These are phyloP conservation scores for Dasysyrphus tricinctus DNA, from an alignment of 2,888 invertebrate species.

Conservation along the genomic window DNA sequence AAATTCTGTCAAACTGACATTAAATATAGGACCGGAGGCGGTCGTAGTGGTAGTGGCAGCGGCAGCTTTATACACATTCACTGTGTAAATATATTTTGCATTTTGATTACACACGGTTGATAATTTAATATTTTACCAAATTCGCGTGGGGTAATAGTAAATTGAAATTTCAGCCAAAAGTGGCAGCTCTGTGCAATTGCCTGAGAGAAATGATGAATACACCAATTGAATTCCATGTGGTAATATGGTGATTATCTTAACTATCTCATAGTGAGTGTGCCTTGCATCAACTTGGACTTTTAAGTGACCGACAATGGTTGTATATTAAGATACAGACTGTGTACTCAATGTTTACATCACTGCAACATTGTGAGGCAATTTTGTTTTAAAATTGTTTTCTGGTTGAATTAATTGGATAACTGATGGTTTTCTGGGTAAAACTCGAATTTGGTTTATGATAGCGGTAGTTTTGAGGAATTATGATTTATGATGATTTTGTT, in stretches of 20 bases:
- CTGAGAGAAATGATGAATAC: conserved; percentile 38
- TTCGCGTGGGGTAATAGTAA: conserved; percentile 54
- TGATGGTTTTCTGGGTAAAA: conserved; percentile 26
- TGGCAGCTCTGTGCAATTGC: conserved; percentile 19
- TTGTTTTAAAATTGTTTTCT: conserved; percentile 25
- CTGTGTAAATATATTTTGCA: conserved; percentile 56
- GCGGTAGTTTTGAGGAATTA: conserved; percentile 22
- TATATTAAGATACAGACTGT: background rate
- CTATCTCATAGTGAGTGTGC: background rate
- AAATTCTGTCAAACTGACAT: conserved; percentile 2
- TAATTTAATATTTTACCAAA: conserved; percentile 53
- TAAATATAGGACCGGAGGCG: background rate
- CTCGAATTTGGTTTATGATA: background rate
- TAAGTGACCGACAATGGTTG: conserved; percentile 44
- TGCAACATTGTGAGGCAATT: conserved; percentile 31
- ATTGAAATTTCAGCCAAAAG: conserved; percentile 52
- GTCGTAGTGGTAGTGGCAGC: background rate
- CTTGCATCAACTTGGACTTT: conserved; percentile 28
- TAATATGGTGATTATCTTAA: conserved; percentile 6
- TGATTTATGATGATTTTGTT: conserved; percentile 26
- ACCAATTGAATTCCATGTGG: conserved; percentile 15
- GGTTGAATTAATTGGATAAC: conserved; percentile 52
- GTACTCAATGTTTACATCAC: background rate
- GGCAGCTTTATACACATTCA: background rate
- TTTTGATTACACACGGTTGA: conserved; percentile 64